Base-by-base conservation (phyloP, 2,113 vertebrate genomes). In the Picathartes gymnocephalus region DNA sequence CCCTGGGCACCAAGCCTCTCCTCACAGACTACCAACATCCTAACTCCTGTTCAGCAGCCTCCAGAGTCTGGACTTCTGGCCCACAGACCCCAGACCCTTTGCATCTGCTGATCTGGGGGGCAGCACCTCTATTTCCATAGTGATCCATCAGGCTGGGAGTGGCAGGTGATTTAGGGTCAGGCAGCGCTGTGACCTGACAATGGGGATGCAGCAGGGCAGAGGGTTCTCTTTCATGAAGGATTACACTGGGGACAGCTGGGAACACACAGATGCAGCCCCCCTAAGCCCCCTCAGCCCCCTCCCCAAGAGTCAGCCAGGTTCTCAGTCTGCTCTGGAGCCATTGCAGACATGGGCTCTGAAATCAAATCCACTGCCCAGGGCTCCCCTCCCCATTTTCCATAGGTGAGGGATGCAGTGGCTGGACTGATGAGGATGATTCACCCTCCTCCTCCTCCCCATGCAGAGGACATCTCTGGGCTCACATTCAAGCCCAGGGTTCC, bases 231-330 rank as follows among this genome's bases (percentile, higher is more conserved):
- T 97, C 93, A 30, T 51, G 40, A 94, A 54, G 39, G 50, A 97
- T 98, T 97, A 97, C 10, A 10, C 27, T 69, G 69, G 54, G 88
- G 88, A 97, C 97, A 98, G 97, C 98, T 98, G 97, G 93, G 95
- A 97, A 98, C 90, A 98, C 97, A 97, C 72, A 98, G 94, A 76
- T 10, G 1, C 23, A 9, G 18, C 20, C 9, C 9, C 69, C 54
- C 33, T 68, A 18, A 3, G 5, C 10, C 40, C 42, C 82, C 33
- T 68, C 20, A 3, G 5, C 10, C 40, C 42, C 82, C 71, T 70
- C 23, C 62, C 74, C 80, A 70, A 61, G 47, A 71, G 33, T 31
- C 2, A 37, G 60, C 15, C 7, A 3, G 18, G n/a, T 81, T 91
- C 61, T 87, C 16, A 2, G 33, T 39, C 61, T 0, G 1, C 40